Percentiles rank a stretch among this genome's conserved stretches.
phyloP scores from a whole-genome alignment of 2,888 invertebrate species.

The Epirrita christyi region DNA sequence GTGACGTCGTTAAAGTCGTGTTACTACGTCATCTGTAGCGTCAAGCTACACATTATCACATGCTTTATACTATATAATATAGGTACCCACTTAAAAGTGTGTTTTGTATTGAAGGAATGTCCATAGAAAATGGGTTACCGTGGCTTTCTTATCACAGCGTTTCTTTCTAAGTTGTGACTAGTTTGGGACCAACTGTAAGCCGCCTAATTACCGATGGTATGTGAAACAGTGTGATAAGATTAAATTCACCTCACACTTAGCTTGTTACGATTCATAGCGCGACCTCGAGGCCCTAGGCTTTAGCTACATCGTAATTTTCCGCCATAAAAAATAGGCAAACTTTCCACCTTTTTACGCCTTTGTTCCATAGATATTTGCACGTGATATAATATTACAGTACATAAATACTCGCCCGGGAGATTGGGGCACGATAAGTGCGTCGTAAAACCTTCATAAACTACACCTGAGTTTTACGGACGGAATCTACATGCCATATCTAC shows the following conservation, averaged over 20 bases:
- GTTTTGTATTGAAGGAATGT: too few species aligned
- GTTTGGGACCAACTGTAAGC: too few species aligned
- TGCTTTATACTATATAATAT: too few species aligned
- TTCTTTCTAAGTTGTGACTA: too few species aligned
- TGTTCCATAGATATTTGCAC: constrained; percentile 38
- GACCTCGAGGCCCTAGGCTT: background rate
- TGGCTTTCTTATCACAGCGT: too few species aligned
- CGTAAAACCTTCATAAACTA: constrained; percentile 39
- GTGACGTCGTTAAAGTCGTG: constrained; percentile 12
- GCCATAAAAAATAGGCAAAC: constrained; percentile 24
- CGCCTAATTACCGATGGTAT: too few species aligned
- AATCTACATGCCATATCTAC: constrained; percentile 22
- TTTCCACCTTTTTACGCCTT: constrained; percentile 25
- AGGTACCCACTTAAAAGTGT: too few species aligned
- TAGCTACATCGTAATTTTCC: constrained; percentile 11
- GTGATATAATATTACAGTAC: constrained; percentile 38
- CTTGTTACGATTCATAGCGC: constrained; percentile 16
- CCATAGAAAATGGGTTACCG: too few species aligned
- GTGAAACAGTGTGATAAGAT: too few species aligned
- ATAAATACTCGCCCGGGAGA: constrained; percentile 35
- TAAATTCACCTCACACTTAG: too few species aligned
- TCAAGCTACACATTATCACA: too few species aligned
- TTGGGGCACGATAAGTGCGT: constrained; percentile 34
- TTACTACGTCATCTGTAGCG: background rate
- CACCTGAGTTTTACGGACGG: constrained; percentile 35